Percentiles rank a stretch among this genome's conserved stretches.
These are phyloP conservation scores for Porites divaricata DNA, from an alignment of 92 coral and sea anemone genomes.

Conservation along the genomic window DNA sequence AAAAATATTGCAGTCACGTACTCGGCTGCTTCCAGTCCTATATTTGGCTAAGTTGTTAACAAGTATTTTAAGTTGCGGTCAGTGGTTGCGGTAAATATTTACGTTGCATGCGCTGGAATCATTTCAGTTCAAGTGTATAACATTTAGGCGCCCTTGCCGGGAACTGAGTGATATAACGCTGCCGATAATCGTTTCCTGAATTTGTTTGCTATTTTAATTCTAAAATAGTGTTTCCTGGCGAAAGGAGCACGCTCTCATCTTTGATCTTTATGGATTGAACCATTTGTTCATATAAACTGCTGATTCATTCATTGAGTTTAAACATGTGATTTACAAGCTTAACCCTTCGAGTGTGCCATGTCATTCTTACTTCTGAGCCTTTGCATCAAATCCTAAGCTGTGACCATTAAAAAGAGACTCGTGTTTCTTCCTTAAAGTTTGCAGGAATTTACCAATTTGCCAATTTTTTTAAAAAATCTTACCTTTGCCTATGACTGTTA, in stretches of 20 bases:
- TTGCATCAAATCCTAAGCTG: too few relatives aligned
- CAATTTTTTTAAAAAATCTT: too few relatives aligned
- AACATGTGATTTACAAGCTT: too few relatives aligned
- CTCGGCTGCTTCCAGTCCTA: background rate
- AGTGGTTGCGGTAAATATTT: constrained; percentile 16
- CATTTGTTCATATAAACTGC: background rate
- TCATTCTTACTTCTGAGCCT: too few relatives aligned
- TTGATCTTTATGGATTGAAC: constrained; percentile 20
- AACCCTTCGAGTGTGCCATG: too few relatives aligned
- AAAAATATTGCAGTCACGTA: constrained; percentile 21
- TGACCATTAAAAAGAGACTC: too few relatives aligned
- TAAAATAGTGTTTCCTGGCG: constrained; percentile 37
- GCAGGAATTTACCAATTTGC: too few relatives aligned
- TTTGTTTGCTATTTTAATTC: constrained; percentile 34
- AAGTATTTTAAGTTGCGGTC: constrained; percentile 28
- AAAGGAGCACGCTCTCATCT: constrained; percentile 5
- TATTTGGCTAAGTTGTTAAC: constrained; percentile 7
- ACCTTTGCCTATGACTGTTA: too few relatives aligned
- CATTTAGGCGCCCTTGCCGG: constrained; percentile 7
- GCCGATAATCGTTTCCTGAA: constrained; percentile 36
- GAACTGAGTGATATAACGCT: constrained; percentile 8
- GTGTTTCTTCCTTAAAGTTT: too few relatives aligned
- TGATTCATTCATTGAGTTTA: too few relatives aligned
- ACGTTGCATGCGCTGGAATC: constrained; percentile 36
- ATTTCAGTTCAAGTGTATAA: background rate